phyloP scores from a whole-genome alignment of 2,797 vertebrate species.

The Sebastes vulpes region DNA sequence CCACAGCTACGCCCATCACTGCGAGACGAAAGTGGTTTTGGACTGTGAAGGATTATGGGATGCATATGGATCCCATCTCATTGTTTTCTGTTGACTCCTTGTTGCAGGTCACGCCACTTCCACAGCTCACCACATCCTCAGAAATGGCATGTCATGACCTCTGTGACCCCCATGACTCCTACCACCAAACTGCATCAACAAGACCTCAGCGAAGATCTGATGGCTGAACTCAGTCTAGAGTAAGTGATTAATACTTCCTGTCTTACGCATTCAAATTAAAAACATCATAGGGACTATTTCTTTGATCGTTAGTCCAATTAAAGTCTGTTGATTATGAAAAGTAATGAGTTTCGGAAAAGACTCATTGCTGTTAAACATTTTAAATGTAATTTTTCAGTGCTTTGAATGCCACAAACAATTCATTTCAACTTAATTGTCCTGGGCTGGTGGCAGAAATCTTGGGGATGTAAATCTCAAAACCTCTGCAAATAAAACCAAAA shows the following conservation, averaged over 20 bases:
- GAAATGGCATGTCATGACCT: slow-evolving; percentile 11
- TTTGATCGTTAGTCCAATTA: neutral
- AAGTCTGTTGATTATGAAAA: neutral
- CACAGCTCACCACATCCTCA: slow-evolving; percentile 41
- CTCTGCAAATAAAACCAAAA: neutral
- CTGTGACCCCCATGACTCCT: slow-evolving; percentile 3
- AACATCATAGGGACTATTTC: neutral
- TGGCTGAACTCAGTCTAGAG: neutral
- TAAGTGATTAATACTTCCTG: neutral
- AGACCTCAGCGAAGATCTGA: neutral
- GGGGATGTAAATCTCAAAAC: neutral
- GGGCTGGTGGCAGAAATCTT: neutral
- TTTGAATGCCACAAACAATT: neutral
- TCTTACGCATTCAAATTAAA: neutral
- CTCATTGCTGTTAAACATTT: neutral
- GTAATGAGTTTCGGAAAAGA: neutral
- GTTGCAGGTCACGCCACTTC: slow-evolving; percentile 34
- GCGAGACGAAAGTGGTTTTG: slow-evolving; percentile 33
- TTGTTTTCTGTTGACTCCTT: slow-evolving; percentile 32
- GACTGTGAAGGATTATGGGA: slow-evolving; percentile 45
- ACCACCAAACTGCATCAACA: slow-evolving; percentile 6
- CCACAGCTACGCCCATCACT: slow-evolving; percentile 41
- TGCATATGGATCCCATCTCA: slow-evolving; percentile 57
- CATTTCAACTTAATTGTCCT: neutral
- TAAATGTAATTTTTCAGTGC: neutral